phyloP scores from a whole-genome alignment of 2,113 vertebrate genomes.

The Sitta europaea region DNA sequence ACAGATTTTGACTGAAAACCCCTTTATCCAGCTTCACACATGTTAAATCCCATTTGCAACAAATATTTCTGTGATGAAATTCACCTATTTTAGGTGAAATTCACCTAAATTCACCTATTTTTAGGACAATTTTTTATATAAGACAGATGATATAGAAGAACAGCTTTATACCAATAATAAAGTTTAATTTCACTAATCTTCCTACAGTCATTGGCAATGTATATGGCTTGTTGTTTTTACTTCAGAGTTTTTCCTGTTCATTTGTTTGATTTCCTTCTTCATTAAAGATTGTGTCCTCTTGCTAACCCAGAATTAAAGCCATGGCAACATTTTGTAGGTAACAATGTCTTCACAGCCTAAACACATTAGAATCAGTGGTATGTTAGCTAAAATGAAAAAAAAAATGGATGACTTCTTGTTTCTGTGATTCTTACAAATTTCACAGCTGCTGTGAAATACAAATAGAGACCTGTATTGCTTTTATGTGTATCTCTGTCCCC shows the following conservation, averaged over 20 bases:
- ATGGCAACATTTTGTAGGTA: background rate
- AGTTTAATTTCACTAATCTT: background rate
- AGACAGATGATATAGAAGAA: background rate
- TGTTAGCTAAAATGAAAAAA: background rate
- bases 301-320: background rate
- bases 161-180: background rate
- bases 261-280: background rate
- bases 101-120: no score
- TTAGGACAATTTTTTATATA: background rate
- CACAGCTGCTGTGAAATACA: conserved; percentile 70
- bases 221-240: background rate
- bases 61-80: background rate
- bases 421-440: conserved; percentile 63
- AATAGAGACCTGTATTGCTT: conserved; percentile 67
- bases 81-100: background rate
- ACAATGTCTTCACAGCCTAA: background rate
- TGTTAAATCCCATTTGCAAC: background rate
- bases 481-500: conserved; percentile 62
- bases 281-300: background rate
- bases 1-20: background rate
- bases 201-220: background rate
- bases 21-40: background rate
- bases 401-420: conserved; percentile 16
- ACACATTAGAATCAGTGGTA: background rate
- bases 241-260: background rate